Conservation (phyloP, 2,113 vertebrate species). For the Nothoprocta perdicaria region DNA sequence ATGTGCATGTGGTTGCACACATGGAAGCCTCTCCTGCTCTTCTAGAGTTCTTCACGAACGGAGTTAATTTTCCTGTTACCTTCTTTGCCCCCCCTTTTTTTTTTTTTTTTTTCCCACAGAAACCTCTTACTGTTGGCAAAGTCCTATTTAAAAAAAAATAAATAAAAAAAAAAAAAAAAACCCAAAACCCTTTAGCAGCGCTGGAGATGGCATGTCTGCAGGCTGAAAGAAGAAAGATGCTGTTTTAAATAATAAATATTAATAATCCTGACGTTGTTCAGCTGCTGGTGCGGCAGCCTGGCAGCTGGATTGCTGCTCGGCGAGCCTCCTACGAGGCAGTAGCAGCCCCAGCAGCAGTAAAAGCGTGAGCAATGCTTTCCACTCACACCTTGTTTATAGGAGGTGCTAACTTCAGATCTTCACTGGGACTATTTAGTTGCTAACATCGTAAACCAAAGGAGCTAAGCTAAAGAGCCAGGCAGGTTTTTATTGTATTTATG, state of each 20-base stretch:
- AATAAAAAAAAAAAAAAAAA: no score
- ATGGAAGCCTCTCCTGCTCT: not conserved
- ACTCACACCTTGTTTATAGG: constrained; percentile 14
- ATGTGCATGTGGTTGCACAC: rapidly evolving
- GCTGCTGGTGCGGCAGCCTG: not conserved
- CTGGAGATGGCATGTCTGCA: not conserved
- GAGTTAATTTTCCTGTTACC: not conserved
- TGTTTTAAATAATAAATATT: not conserved
- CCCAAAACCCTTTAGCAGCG: rapidly evolving
- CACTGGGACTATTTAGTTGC: not conserved
- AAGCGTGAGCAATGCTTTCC: constrained; percentile 21
- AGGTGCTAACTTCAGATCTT: constrained; percentile 10
- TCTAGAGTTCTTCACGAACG: not conserved
- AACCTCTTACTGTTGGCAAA: not conserved
- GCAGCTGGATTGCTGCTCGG: not conserved
- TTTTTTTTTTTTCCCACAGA: not conserved
- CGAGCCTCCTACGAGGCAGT: not conserved
- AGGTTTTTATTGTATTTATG: not conserved
- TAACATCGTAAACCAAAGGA: not conserved
- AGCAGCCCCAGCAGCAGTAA: not conserved
- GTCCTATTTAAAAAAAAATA: not conserved
- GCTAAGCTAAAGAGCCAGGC: not conserved
- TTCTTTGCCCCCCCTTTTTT: not conserved
- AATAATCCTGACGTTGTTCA: not conserved
- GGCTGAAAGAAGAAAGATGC: not conserved